Base-by-base conservation (phyloP, 2,797 vertebrate species). In the Gymnoscopelus braueri region DNA sequence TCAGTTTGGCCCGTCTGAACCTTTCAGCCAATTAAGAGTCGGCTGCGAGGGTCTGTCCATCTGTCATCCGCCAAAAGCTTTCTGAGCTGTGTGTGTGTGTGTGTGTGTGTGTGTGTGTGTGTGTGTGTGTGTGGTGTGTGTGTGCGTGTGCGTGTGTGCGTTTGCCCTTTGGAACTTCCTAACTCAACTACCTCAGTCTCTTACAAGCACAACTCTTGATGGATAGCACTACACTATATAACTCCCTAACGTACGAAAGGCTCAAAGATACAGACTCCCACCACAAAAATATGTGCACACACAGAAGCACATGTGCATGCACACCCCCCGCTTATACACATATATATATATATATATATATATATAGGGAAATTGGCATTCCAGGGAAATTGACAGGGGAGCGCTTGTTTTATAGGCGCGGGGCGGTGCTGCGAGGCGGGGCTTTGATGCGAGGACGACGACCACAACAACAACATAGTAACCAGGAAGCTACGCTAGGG, bases 21-120 rank as follows among this genome's bases (percentile, higher is more conserved):
- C 70, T 71, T 72, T 74, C 67, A 64, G 72, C 86, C 87, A 91
- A 90, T 91, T 91, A 91, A 19, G 78, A 84, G 81, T 71, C 47
- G 69, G 66, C 59, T 78, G 64, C 70, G 76, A 80, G 73, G 76
- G 5, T 68, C 58, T 57, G 75, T 87, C 80, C 65, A 26, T 83
- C 84, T 84, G 79, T 85, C 84, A 84, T 85, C 72, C 29, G 52
- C 65, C 59, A 66, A 76, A 81, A 76, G 71, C 69, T 79, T 78
- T 70, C 63, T 9, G 12, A 2, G 39, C 9, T 44, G 39, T 44
- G 50, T 11, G 19, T 51, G 44, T 78, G 29, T 67, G 68, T 13
- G 13, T 67, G 49, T 51, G 44, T 63, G 61, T 63, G 48, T 32
- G 52, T 69, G 3, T 53, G n/a, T 19, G 13, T 14, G 32, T 47